Evolutionary conservation across 1,140 invertebrate species (phyloP), one percentile per base, ranked within the genome.

Genomic region (Panulirus ornatus): DNA sequence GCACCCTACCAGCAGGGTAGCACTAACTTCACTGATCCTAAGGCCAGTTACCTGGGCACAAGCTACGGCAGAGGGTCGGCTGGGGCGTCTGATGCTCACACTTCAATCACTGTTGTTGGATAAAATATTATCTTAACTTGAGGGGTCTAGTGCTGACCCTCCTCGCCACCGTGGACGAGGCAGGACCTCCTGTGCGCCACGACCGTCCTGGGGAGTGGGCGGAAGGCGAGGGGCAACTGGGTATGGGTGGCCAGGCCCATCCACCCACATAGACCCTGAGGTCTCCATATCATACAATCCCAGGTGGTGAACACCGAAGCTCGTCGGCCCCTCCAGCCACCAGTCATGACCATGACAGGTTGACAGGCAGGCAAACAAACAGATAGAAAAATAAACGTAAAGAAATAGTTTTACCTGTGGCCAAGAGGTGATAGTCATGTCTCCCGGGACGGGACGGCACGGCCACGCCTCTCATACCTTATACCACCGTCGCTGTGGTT

Each of bases 281-380:
- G 40, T 78, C 42, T 51, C 22, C 76, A 38, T 79, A 79, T 79
- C 76, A 79, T 79, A 79, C 71, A 75, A 42, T 78, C 75, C 44
- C 75, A 30, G 71, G 19, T 19, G 71, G 40, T 79, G 76, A 19
- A 51, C 9, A 40, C 22, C 14, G 71, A 44, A 22, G 22, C 58
- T 8, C 16, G 58, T 22, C 58, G 58, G 3, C 58, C 30, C n/a
- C n/a, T 66, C 16, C 58, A 66, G 58, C 76, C 76, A 51, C 76
- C 40, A 79, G 76, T 47, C 76, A 51, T 79, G 76, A 79, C 76
- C 76, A 51, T 79, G 76, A 44, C 76, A 79, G 76, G 40, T 79
- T 79, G 76, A 79, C 76, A 79, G 76, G 51, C 76, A 79, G 76
- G 76, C 42, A 79, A 79, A 79, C 76, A 79, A 79, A 79, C 76